These are phyloP conservation scores for Papilio polyxenes DNA, from an alignment of 1,140 invertebrate genomes.

Conservation along the genomic window DNA sequence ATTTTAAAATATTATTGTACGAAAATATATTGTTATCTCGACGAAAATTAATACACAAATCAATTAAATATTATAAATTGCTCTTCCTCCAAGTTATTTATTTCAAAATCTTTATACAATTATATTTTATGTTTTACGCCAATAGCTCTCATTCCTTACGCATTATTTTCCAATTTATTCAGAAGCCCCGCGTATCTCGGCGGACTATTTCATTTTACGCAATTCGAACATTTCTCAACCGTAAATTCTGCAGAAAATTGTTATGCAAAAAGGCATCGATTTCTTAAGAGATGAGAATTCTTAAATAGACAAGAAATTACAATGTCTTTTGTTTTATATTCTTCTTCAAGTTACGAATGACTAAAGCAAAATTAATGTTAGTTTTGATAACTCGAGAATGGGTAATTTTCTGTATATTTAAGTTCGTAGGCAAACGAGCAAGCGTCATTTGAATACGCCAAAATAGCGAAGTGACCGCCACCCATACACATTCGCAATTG, in stretches of 20 bases:
- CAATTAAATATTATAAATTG: background rate
- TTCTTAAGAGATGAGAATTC: background rate
- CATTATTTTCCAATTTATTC: slow-evolving; percentile 28
- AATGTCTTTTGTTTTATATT: too few species aligned
- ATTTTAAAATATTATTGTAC: too few species aligned
- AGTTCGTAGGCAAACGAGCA: too few species aligned
- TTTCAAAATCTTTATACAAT: background rate
- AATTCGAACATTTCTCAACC: slow-evolving; percentile 11
- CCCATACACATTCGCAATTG: too few species aligned
- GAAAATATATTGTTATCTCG: background rate
- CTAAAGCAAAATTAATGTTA: too few species aligned
- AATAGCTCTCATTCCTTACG: slow-evolving; percentile 18
- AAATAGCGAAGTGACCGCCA: too few species aligned
- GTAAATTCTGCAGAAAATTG: slow-evolving; percentile 27
- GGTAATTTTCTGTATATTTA: too few species aligned
- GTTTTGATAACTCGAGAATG: too few species aligned
- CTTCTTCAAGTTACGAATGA: too few species aligned
- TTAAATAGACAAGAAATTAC: background rate
- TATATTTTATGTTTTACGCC: slow-evolving; percentile 2
- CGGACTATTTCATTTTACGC: slow-evolving; percentile 22
- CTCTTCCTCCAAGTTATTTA: background rate
- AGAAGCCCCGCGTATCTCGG: slow-evolving; percentile 8
- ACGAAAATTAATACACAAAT: background rate
- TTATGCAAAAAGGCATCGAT: background rate
- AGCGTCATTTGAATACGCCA: too few species aligned